Evolutionary conservation across 2,797 vertebrate genomes (phyloP).

Genomic region (Falco naumanni): DNA sequence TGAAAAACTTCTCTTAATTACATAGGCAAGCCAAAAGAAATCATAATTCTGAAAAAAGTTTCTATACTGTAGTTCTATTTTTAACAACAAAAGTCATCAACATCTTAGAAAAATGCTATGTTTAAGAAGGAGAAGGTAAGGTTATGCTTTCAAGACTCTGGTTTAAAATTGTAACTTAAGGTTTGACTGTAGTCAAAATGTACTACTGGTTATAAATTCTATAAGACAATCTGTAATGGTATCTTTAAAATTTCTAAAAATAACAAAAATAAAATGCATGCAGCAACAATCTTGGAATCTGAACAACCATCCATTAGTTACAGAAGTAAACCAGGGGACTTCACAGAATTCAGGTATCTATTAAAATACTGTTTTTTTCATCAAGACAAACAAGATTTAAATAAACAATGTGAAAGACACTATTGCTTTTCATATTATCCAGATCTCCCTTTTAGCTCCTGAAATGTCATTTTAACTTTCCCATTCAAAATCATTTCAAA

Average conservation of each 20-base stretch:
- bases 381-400: background rate
- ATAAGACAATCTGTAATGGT: background rate
- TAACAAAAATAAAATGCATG: background rate
- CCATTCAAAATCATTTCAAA: background rate
- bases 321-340: background rate
- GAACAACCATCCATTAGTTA: background rate
- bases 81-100: background rate
- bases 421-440: background rate
- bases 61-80: background rate
- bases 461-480: background rate
- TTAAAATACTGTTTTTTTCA: background rate
- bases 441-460: background rate
- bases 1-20: background rate
- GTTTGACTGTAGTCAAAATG: background rate
- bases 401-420: background rate
- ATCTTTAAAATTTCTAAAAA: background rate
- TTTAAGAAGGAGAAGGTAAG: background rate
- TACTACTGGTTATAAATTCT: background rate
- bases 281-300: background rate
- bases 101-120: background rate
- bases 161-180: background rate
- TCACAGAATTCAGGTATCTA: background rate
- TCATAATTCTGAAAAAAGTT: background rate
- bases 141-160: background rate
- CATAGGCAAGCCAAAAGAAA: background rate